phyloP scores from a whole-genome alignment of 2,113 vertebrate genomes.

The Salminus brasiliensis region DNA sequence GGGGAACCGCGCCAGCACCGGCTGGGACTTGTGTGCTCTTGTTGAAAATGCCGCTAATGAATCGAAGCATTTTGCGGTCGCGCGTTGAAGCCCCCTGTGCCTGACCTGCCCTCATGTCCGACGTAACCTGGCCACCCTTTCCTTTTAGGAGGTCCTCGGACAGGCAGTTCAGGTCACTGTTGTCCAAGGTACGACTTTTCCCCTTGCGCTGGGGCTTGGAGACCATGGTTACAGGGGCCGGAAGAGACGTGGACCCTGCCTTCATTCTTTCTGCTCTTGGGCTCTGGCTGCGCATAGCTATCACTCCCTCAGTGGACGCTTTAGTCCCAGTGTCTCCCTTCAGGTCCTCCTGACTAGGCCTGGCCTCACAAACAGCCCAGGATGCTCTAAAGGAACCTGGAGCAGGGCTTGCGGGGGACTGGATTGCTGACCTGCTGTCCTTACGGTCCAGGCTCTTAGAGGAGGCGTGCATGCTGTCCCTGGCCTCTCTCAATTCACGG shows the following conservation, averaged over 20 bases:
- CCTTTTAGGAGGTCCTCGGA: slow-evolving; percentile 77
- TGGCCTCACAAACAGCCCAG: slow-evolving; percentile 86
- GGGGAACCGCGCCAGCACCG: slow-evolving; percentile 69
- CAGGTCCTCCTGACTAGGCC: slow-evolving; percentile 63
- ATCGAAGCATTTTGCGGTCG: slow-evolving; percentile 96
- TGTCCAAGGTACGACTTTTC: slow-evolving; percentile 93
- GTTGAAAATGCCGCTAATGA: slow-evolving; percentile 96
- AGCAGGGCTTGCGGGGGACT: slow-evolving; percentile 61
- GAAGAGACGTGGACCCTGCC: slow-evolving; percentile 68
- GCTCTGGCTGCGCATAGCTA: slow-evolving; percentile 71
- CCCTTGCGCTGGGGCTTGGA: slow-evolving; percentile 83
- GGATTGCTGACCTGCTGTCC: slow-evolving; percentile 64
- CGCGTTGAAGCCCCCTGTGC: slow-evolving; percentile 80
- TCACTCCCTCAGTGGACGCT: slow-evolving; percentile 56
- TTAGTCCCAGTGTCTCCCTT: slow-evolving; percentile 59
- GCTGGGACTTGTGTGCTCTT: slow-evolving; percentile 84
- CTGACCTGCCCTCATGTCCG: slow-evolving; percentile 60
- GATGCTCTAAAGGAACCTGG: slow-evolving; percentile 82
- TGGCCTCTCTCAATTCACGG: slow-evolving; percentile 67
- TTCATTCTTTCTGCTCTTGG: slow-evolving; percentile 79
- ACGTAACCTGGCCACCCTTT: slow-evolving; percentile 63
- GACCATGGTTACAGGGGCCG: slow-evolving; percentile 60
- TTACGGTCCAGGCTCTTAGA: slow-evolving; percentile 78
- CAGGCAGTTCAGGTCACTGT: slow-evolving; percentile 88
- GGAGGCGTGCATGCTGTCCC: slow-evolving; percentile 72